Base-by-base conservation (phyloP, 2,797 vertebrate species). In the Eleutherodactylus coqui region DNA sequence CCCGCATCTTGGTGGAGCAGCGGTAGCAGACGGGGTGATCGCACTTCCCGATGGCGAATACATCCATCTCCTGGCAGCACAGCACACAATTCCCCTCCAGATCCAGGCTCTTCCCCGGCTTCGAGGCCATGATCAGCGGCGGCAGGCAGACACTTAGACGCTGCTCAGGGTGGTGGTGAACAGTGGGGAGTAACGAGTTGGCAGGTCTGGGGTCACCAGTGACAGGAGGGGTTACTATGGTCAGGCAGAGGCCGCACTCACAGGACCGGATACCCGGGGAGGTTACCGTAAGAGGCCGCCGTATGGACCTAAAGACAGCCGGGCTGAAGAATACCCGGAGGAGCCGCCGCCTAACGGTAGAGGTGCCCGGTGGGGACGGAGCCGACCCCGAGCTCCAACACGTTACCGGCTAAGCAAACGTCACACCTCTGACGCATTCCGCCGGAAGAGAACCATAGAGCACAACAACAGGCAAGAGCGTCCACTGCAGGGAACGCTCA, bases 1-100 rank as follows among this genome's bases (percentile, higher is more conserved):
- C 97, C 91, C 98, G 93, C 98, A 99, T 99, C 93, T 98, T 97
- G 89, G 98, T 98, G 87, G 98, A 99, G 92, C 98, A 99, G 87
- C 97, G 96, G 92, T 96, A 98, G 90, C 98, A 99, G 91, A 99
- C 96, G 58, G 98, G 97, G 92, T 99, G 98, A 82, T 99, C 98
- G 89, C 98, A 99, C 92, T 97, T 98, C 53, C 98, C 98, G 83
- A 99, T 82, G 1, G 98, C 98, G 89, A 96, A 96, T 83, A 98
- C 95, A 0, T 97, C 96, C 88, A 98, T 92, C 11, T 99, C 97
- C 0, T 97, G 97, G 89, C 98, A 99, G 93, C 98, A 99, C 83
- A 99, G 92, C 85, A 99, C 98, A 24, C 98, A 99, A 62, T 93
- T 91, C 85, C 41, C 84, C 88, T 88, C 89, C 86, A 10, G 62